Base-by-base conservation (phyloP, 92 coral and sea anemone species). In the Palythoa heliodiscus region DNA sequence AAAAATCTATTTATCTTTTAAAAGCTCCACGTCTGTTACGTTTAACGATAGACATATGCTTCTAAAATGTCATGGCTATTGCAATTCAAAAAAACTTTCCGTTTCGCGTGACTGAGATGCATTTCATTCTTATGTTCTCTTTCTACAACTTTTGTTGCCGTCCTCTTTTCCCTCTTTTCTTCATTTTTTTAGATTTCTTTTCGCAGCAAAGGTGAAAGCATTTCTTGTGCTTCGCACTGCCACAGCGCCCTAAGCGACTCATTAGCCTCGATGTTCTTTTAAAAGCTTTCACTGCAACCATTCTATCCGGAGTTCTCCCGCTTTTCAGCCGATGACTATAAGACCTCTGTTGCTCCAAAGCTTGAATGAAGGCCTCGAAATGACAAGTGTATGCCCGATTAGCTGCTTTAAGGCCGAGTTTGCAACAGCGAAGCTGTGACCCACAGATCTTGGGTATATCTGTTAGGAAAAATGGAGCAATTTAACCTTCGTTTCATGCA, bases 131-230 rank as follows among this genome's bases (percentile, higher is more conserved):
- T 43, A 43, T 43, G 50, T 43, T 43, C 50, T 43, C 43, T 43
- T 47, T 29, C 60, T 11, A 24, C 57, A 16, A 48, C 47, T 48
- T 80, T 80, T 40, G 57, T 17, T 11, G 48, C 22, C 7, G 58
- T 48, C 66, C 43, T 5, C 16, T 60, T 5, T 80, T 80, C 53
- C 55, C 57, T 13, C 17, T 64, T 52, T 48, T 80, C 47, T 50
- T 66, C 58, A 80, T 80, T 22, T 66, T 60, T 60, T 48, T 80
- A 15, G 73, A 67, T 80, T 68, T 80, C 22, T 66, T 66, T 66
- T 80, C 61, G 43, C 84, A 80, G 43, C 84, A 80, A 68, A 67
- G 74, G 35, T 66, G 84, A 66, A 80, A 80, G 35, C 84, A 80
- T 40, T 53, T 80, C 60, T 80, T 80, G 73, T 80, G 14, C 63